A percentile compares a stretch with the other conserved stretches of the same genome.
phyloP scores from a whole-genome alignment of 2,888 invertebrate genomes.

The Celastrina argiolus region DNA sequence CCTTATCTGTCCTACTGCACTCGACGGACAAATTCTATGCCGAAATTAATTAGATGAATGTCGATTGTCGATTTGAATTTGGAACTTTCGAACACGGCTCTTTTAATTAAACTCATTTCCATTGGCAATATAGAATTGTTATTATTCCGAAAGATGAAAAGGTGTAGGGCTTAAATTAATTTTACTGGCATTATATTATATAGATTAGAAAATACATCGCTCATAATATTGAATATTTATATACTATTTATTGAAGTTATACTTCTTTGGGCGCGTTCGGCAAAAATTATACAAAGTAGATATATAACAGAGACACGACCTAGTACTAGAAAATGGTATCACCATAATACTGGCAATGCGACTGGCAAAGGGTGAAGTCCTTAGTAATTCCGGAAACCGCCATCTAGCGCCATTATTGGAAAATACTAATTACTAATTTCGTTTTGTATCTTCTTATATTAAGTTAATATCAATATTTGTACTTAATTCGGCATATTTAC shows the following conservation, averaged over 20 bases:
- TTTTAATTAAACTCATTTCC: slow-evolving; percentile 21
- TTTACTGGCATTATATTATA: background rate
- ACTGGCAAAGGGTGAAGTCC: too few relatives aligned
- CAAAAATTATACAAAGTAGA: too few relatives aligned
- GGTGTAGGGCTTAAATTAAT: background rate
- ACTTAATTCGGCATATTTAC: too few relatives aligned
- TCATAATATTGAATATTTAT: background rate
- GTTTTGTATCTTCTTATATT: too few relatives aligned
- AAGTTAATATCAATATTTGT: too few relatives aligned
- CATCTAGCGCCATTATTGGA: too few relatives aligned
- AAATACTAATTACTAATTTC: too few relatives aligned
- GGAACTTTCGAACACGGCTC: slow-evolving; percentile 5
- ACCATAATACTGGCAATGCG: too few relatives aligned
- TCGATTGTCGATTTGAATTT: slow-evolving; percentile 13
- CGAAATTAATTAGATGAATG: slow-evolving; percentile 14
- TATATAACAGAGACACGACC: too few relatives aligned
- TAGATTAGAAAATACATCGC: background rate
- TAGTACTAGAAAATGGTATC: too few relatives aligned
- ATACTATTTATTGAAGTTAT: background rate
- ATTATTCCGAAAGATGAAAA: slow-evolving; percentile 14
- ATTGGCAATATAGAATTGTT: slow-evolving; percentile 13
- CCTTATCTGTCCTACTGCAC: background rate
- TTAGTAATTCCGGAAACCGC: too few relatives aligned
- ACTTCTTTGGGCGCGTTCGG: too few relatives aligned
- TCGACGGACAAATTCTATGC: background rate